phyloP scores from a whole-genome alignment of 2,797 vertebrate genomes.

The Astyanax mexicanus region DNA sequence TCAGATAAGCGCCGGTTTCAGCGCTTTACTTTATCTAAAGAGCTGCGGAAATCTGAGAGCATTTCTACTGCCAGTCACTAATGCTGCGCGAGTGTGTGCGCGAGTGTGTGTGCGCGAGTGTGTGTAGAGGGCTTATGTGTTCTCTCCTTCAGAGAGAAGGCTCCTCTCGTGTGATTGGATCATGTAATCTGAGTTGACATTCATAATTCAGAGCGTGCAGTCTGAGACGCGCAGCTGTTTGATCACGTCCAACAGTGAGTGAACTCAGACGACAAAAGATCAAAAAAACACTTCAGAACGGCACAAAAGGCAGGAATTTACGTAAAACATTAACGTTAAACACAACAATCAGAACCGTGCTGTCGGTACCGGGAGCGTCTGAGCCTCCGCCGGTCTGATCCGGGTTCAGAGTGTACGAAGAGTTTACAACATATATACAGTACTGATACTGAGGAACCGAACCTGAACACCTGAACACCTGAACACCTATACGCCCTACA shows the following conservation, averaged over 20 bases:
- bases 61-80: background rate
- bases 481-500: no score
- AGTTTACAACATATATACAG: background rate
- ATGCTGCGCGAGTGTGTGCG: background rate
- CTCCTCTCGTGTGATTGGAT: background rate
- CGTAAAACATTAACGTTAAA: no score
- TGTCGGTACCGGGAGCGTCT: background rate
- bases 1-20: conserved; percentile 12
- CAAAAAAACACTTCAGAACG: background rate
- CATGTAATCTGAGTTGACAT: conserved; percentile 16
- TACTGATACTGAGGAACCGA: no score
- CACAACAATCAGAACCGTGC: background rate
- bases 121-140: background rate
- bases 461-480: no score
- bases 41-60: background rate
- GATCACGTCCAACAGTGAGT: background rate
- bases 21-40: conserved; percentile 12
- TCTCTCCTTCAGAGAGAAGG: background rate
- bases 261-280: background rate
- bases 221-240: background rate
- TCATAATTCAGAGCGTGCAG: conserved; percentile 4
- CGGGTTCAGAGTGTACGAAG: background rate
- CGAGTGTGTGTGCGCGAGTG: background rate
- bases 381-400: background rate
- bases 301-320: background rate